These are phyloP conservation scores for Homarus americanus DNA, from an alignment of 1,140 invertebrate species.

Conservation along the genomic window DNA sequence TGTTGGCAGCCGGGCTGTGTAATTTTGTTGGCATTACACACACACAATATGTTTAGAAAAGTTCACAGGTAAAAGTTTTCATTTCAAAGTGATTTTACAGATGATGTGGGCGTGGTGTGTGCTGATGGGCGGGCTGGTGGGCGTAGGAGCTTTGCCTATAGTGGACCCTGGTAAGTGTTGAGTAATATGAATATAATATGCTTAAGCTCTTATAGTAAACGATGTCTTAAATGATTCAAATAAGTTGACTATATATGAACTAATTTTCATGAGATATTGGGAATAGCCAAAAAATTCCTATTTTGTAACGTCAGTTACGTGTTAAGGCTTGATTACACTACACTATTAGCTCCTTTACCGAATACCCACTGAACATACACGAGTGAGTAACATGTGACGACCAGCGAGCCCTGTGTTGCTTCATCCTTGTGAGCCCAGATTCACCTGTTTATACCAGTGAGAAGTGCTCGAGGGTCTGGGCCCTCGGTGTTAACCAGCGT, in stretches of 20 bases:
- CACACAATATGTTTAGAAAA: no score
- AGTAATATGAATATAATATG: no score
- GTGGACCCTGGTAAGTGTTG: slow-evolving; percentile 35
- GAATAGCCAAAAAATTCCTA: neutral
- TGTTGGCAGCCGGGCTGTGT: neutral
- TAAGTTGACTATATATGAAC: neutral
- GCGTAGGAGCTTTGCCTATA: slow-evolving; percentile 10
- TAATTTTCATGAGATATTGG: neutral
- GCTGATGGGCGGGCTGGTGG: neutral
- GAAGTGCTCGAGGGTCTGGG: neutral
- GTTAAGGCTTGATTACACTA: no score
- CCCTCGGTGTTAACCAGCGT: neutral
- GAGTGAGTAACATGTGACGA: neutral
- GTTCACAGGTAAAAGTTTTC: no score
- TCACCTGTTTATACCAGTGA: neutral
- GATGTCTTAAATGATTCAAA: neutral
- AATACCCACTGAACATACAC: neutral
- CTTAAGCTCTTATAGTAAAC: neutral
- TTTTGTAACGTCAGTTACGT: neutral
- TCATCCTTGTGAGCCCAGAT: neutral
- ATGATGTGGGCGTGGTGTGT: neutral
- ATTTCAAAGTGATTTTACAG: neutral
- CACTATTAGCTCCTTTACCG: neutral
- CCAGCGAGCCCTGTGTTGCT: neutral
- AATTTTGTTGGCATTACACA: neutral